Percentiles rank a stretch among this genome's conserved stretches.
phyloP scores from a whole-genome alignment of 2,888 invertebrate genomes.

The Agrotis puta region DNA sequence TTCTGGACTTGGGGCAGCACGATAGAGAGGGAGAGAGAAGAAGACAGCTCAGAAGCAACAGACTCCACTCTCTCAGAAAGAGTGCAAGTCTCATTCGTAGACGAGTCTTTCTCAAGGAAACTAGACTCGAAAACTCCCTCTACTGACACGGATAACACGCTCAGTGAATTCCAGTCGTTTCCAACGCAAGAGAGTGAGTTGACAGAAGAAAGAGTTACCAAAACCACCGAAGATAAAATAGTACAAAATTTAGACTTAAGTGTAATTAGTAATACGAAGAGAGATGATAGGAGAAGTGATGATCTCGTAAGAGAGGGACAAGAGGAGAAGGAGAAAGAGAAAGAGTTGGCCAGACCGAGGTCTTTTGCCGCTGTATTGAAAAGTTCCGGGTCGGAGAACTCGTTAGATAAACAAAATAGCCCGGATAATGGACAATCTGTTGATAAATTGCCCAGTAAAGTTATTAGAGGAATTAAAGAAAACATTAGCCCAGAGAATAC shows the following conservation, averaged over 20 bases:
- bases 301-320: constrained; percentile 80
- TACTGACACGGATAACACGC: constrained; percentile 86
- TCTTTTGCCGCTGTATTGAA: constrained; percentile 87
- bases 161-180: constrained; percentile 86
- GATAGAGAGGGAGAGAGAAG: constrained; percentile 81
- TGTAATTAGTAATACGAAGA: constrained; percentile 71
- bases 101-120: constrained; percentile 87
- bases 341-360: constrained; percentile 79
- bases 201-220: constrained; percentile 80
- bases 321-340: constrained; percentile 75
- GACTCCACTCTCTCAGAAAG: constrained; percentile 88
- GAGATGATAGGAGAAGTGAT: constrained; percentile 71
- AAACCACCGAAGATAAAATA: constrained; percentile 88
- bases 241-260: constrained; percentile 90
- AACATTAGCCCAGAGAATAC: constrained; percentile 92
- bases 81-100: constrained; percentile 87
- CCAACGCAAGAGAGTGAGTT: constrained; percentile 74
- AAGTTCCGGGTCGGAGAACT: constrained; percentile 85
- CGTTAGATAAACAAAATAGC: constrained; percentile 83
- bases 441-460: constrained; percentile 89
- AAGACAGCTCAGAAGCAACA: constrained; percentile 84
- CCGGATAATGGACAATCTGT: constrained; percentile 84
- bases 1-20: constrained; percentile 89
- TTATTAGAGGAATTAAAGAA: constrained; percentile 91
- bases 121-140: constrained; percentile 88